phyloP scores from a whole-genome alignment of 2,888 invertebrate species.

The Philereme vetulata region DNA sequence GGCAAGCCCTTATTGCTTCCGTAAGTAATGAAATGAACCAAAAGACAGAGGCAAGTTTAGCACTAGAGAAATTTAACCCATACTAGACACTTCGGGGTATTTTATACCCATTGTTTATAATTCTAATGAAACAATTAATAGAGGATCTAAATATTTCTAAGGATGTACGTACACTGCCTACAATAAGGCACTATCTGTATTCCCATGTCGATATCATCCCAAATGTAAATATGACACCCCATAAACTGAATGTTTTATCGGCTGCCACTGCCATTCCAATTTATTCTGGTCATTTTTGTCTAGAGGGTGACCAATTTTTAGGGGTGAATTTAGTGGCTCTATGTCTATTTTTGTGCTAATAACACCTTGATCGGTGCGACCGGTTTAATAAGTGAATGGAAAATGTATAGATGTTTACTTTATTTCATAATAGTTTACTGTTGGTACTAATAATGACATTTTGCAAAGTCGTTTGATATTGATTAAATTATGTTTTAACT shows the following conservation, averaged over 20 bases:
- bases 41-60: constrained; percentile 46
- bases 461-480: background rate
- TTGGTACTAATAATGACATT: background rate
- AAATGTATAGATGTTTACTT: constrained; percentile 27
- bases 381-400: constrained; percentile 38
- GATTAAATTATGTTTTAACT: background rate
- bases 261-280: constrained; percentile 80
- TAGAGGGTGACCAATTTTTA: constrained; percentile 79
- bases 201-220: constrained; percentile 73
- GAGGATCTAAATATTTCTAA: background rate
- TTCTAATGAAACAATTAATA: constrained; percentile 3
- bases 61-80: constrained; percentile 25
- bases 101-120: background rate
- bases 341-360: constrained; percentile 66
- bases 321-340: constrained; percentile 75
- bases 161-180: constrained; percentile 34
- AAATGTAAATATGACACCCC: constrained; percentile 84
- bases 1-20: constrained; percentile 48
- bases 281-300: constrained; percentile 83
- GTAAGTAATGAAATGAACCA: constrained; percentile 51
- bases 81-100: constrained; percentile 7
- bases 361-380: constrained; percentile 53
- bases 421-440: background rate
- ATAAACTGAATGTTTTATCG: constrained; percentile 83
- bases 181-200: constrained; percentile 64